Conservation (phyloP, 2,888 invertebrate species). For the Tipula helvola region DNA sequence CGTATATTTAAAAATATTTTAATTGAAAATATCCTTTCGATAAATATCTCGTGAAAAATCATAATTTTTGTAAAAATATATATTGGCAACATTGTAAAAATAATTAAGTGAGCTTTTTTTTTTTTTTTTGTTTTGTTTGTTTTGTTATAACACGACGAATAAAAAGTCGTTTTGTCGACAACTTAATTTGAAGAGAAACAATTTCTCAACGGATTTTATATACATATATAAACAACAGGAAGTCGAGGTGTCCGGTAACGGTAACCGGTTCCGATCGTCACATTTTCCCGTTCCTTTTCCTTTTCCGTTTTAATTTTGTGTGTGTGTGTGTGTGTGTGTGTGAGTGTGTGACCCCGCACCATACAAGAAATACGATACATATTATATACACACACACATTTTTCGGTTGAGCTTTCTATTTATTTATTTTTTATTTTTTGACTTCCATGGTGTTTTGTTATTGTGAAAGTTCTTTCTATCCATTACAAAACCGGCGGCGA, state of each 20-base stretch:
- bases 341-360: conserved; percentile 11
- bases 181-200: neutral
- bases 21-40: neutral
- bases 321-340: conserved; percentile 13
- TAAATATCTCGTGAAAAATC: neutral
- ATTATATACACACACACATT: neutral
- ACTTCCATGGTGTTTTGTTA: neutral
- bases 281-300: conserved; percentile 38
- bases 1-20: neutral
- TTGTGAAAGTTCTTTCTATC: neutral
- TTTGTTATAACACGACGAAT: neutral
- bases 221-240: conserved; percentile 27
- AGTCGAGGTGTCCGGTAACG: conserved; percentile 39
- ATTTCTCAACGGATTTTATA: conserved; percentile 6
- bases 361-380: neutral
- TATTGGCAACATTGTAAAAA: neutral
- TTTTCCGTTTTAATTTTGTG: conserved; percentile 25
- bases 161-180: neutral
- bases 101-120: neutral
- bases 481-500: conserved; percentile 11
- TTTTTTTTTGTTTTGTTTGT: no score
- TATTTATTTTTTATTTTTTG: neutral
- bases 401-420: neutral
- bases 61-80: neutral
- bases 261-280: conserved; percentile 40